Conservation (phyloP, 1,140 invertebrate species). For the Cotesia chilonis region DNA sequence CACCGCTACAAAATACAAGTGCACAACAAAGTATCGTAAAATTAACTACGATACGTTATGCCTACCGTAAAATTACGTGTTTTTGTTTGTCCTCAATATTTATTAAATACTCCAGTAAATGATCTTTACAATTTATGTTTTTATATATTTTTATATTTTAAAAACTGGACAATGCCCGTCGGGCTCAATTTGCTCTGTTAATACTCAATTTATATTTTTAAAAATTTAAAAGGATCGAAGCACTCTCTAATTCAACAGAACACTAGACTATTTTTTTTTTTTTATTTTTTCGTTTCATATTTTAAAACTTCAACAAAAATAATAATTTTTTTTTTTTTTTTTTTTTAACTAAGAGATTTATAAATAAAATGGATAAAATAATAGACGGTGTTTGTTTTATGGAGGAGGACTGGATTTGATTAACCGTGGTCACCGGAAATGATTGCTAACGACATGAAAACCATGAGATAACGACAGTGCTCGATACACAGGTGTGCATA, state of each 20-base stretch:
- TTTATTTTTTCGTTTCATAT: no score
- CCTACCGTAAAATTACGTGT: conserved; percentile 34
- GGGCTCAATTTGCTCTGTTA: conserved; percentile 16
- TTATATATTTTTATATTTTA: background rate
- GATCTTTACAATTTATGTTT: no score
- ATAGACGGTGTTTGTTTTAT: background rate
- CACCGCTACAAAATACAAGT: conserved; percentile 49
- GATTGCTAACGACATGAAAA: conserved; percentile 40
- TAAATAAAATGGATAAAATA: no score
- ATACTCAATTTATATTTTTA: background rate
- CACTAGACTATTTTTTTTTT: background rate
- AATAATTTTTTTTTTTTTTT: no score
- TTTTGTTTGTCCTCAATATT: background rate
- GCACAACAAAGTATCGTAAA: conserved; percentile 47
- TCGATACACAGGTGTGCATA: conserved; percentile 41
- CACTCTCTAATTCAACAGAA: background rate
- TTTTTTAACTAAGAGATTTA: no score
- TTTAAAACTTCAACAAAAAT: no score
- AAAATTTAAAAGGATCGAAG: conserved; percentile 18
- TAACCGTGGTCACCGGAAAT: conserved; percentile 21
- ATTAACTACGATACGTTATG: conserved; percentile 32
- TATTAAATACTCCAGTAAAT: no score
- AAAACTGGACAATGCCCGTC: background rate
- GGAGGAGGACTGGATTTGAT: conserved; percentile 13
- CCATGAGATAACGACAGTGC: conserved; percentile 45